Percentiles rank a stretch among this genome's conserved stretches.
Evolutionary conservation across 2,113 vertebrate species (phyloP).

Genomic region (Euleptes europaea): DNA sequence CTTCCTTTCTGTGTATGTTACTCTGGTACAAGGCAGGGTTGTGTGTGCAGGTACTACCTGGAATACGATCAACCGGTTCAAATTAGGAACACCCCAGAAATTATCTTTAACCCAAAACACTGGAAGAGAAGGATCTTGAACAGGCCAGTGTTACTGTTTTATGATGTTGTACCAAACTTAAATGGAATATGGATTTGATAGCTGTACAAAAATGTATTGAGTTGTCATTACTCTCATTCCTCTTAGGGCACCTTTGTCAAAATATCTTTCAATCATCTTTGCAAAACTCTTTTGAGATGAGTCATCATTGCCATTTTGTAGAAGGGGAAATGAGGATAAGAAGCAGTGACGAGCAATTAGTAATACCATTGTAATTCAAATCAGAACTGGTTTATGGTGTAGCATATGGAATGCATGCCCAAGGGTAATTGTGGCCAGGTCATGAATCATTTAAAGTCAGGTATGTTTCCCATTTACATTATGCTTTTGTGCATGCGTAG

Average conservation of each 20-base stretch:
- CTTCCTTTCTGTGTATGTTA: no score
- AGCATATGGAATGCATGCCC: no score
- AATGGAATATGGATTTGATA: background rate
- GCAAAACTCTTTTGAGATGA: background rate
- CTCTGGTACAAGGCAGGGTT: no score
- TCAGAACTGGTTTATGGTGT: no score
- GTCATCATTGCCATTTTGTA: background rate
- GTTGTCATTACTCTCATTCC: background rate
- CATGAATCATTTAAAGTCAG: no score
- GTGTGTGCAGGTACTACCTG: no score
- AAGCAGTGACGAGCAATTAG: background rate
- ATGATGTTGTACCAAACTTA: background rate
- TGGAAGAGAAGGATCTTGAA: accelerated
- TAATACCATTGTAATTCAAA: no score
- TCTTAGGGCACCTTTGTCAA: background rate
- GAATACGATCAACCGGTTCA: background rate
- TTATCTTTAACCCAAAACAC: background rate
- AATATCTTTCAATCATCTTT: background rate
- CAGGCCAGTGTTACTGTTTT: background rate
- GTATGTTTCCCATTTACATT: no score
- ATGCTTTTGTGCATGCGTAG: no score
- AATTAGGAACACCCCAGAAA: background rate
- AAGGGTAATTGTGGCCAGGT: no score
- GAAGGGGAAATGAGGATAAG: background rate
- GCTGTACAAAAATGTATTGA: background rate